Conservation (phyloP, 2,797 vertebrate genomes). For the Hipposideros larvatus region DNA sequence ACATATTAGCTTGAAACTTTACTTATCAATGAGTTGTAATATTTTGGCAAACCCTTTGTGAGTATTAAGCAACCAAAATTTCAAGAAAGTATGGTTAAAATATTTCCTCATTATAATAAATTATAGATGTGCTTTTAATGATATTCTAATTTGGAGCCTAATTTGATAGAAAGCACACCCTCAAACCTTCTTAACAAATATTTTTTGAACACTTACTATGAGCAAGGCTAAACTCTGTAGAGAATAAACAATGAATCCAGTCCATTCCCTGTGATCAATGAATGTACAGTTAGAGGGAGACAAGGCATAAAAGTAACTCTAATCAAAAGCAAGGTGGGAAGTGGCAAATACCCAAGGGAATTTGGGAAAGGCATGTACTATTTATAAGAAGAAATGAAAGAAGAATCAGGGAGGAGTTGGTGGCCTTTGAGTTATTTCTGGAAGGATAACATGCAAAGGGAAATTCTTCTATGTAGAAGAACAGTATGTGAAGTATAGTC, state of each 20-base stretch:
- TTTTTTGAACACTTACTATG: background rate
- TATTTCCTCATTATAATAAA: conserved; percentile 3
- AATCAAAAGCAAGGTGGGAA: background rate
- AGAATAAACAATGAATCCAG: background rate
- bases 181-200: background rate
- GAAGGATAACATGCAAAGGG: background rate
- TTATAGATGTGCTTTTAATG: conserved; percentile 26
- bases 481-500: background rate
- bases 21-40: background rate
- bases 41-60: background rate
- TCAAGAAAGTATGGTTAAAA: conserved; percentile 1
- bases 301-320: background rate
- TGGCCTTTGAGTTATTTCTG: conserved; percentile 6
- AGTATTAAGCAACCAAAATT: conserved; percentile 5
- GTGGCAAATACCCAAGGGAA: background rate
- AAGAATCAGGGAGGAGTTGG: background rate
- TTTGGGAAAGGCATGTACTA: background rate
- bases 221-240: background rate
- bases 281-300: background rate
- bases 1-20: conserved; percentile 50
- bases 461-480: background rate
- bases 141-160: conserved; percentile 9
- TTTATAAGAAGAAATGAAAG: background rate
- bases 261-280: background rate
- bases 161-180: conserved; percentile 8